A percentile compares a stretch with the other conserved stretches of the same genome.
phyloP scores from a whole-genome alignment of 2,888 invertebrate species.

The Abrostola tripartita region DNA sequence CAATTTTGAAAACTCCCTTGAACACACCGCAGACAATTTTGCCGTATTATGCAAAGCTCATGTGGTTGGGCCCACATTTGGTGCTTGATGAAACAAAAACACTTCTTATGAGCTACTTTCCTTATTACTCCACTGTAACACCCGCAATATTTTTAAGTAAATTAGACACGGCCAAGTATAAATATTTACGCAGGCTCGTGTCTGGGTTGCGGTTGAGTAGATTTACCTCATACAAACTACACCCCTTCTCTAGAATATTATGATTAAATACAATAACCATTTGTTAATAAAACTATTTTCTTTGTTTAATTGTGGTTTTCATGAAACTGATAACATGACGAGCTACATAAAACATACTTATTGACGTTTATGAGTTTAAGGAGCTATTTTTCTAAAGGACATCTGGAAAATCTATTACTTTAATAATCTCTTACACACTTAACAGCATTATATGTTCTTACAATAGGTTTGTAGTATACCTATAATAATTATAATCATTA shows the following conservation, averaged over 20 bases:
- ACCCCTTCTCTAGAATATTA: slow-evolving; percentile 30
- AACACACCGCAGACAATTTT: slow-evolving; percentile 46
- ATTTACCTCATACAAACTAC: slow-evolving; percentile 54
- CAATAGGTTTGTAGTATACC: too few species aligned
- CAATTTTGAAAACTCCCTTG: slow-evolving; percentile 54
- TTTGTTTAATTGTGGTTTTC: too few species aligned
- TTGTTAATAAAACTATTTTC: slow-evolving; percentile 15
- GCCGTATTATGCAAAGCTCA: slow-evolving; percentile 50
- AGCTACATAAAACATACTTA: too few species aligned
- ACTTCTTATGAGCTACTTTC: slow-evolving; percentile 22
- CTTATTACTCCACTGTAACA: slow-evolving; percentile 16
- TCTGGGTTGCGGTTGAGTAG: slow-evolving; percentile 36
- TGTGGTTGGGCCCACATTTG: slow-evolving; percentile 34
- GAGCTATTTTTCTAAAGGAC: too few species aligned
- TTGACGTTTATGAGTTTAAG: too few species aligned
- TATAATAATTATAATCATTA: too few species aligned
- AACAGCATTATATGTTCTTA: too few species aligned
- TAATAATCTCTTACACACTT: too few species aligned
- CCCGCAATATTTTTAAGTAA: slow-evolving; percentile 41
- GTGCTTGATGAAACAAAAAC: slow-evolving; percentile 53
- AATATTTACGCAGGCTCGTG: slow-evolving; percentile 46
- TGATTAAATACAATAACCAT: slow-evolving; percentile 57
- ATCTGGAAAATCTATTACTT: too few species aligned
- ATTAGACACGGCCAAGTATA: slow-evolving; percentile 45
- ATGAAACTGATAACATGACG: too few species aligned